Evolutionary conservation across 2,113 vertebrate species (phyloP).

Genomic region (Nymphicus hollandicus): DNA sequence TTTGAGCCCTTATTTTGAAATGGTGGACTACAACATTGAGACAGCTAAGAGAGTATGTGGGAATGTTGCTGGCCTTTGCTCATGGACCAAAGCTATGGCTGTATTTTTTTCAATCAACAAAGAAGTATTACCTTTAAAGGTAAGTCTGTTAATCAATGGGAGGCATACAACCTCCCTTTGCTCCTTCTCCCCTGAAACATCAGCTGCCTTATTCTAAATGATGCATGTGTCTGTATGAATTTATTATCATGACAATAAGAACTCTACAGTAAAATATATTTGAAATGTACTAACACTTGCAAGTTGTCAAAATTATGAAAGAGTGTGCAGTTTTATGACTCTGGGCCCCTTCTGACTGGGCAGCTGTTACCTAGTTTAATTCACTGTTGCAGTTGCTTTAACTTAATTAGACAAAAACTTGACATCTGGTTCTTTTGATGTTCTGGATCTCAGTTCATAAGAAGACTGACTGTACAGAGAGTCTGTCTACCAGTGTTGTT

Average conservation of each 20-base stretch:
- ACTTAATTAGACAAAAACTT: background rate
- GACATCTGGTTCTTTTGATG: background rate
- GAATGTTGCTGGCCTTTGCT: constrained; percentile 93
- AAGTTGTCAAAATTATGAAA: background rate
- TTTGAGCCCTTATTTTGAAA: constrained; percentile 91
- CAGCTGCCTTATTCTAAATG: background rate
- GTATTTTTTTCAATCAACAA: constrained; percentile 94
- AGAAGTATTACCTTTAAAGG: constrained; percentile 95
- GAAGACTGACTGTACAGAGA: background rate
- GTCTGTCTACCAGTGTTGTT: background rate
- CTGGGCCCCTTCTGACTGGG: background rate
- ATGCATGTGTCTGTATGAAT: background rate
- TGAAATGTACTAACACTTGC: background rate
- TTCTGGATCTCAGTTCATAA: background rate
- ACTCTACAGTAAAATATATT: background rate
- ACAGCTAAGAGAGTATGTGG: constrained; percentile 91
- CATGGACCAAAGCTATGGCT: constrained; percentile 96
- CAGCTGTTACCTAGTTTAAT: background rate
- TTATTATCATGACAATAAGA: background rate
- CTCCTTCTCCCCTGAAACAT: background rate
- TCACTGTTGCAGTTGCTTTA: background rate
- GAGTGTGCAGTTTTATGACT: background rate
- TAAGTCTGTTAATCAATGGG: constrained; percentile 14
- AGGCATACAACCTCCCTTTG: background rate
- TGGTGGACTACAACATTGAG: constrained; percentile 94